A percentile compares a stretch with the other conserved stretches of the same genome.
Evolutionary conservation across 2,113 vertebrate genomes (phyloP).

Genomic region (Sitta europaea): DNA sequence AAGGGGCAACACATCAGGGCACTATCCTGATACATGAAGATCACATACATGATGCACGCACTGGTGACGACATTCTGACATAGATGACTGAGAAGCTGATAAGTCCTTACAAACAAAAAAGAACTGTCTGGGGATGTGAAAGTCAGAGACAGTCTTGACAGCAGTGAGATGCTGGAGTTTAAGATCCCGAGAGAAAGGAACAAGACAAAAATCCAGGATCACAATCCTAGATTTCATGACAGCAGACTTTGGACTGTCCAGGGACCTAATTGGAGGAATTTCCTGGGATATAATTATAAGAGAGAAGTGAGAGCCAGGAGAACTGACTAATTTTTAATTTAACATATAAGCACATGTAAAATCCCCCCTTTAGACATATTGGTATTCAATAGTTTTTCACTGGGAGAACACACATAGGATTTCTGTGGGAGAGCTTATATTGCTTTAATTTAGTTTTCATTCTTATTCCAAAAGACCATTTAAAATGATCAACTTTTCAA

Average conservation of each 20-base stretch:
- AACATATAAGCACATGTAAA: neutral
- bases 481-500: neutral
- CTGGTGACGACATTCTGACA: neutral
- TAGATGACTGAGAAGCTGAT: neutral
- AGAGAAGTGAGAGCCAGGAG: neutral
- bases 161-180: neutral
- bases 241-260: neutral
- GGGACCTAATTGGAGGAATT: neutral
- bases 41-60: accelerated
- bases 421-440: neutral
- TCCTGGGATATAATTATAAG: neutral
- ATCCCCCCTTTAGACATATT: neutral
- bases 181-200: neutral
- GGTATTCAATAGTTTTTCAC: neutral
- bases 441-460: constrained; percentile 6
- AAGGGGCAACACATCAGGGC: neutral
- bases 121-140: neutral
- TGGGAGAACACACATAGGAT: neutral
- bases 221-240: neutral
- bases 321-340: neutral
- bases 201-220: neutral
- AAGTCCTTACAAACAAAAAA: neutral
- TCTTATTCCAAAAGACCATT: neutral
- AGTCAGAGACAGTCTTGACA: neutral
- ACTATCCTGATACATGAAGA: too few relatives aligned